These are phyloP conservation scores for Vanessa cardui DNA, from an alignment of 2,888 invertebrate genomes.

Conservation along the genomic window DNA sequence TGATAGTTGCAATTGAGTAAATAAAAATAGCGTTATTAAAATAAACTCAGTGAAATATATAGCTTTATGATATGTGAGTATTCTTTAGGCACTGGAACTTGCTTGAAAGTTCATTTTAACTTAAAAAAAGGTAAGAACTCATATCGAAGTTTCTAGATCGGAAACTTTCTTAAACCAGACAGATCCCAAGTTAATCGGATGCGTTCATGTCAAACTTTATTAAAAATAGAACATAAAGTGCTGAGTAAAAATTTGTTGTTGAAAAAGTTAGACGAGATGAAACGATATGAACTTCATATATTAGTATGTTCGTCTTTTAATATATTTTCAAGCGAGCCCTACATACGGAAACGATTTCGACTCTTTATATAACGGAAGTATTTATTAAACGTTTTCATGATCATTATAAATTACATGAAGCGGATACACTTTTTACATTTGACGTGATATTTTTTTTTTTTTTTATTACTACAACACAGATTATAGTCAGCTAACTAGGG, in stretches of 20 bases:
- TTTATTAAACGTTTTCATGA: background rate
- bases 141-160: conserved; percentile 47
- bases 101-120: conserved; percentile 17
- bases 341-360: background rate
- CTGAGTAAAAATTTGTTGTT: conserved; percentile 7
- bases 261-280: conserved; percentile 12
- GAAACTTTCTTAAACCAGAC: conserved; percentile 53
- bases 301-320: conserved; percentile 12
- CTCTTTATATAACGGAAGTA: background rate
- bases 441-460: too few species aligned
- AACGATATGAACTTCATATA: conserved; percentile 1
- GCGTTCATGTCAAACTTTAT: conserved; percentile 40
- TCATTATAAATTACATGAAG: too few species aligned
- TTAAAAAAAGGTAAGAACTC: conserved; percentile 30
- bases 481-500: too few species aligned
- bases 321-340: conserved; percentile 1
- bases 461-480: too few species aligned
- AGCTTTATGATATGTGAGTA: background rate
- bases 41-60: too few species aligned
- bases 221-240: conserved; percentile 22
- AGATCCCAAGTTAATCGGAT: conserved; percentile 48
- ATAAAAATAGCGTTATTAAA: too few species aligned
- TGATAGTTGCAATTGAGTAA: too few species aligned
- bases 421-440: too few species aligned
- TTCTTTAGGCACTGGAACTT: background rate